phyloP scores from a whole-genome alignment of 2,113 vertebrate genomes.

The Tympanuchus pallidicinctus region DNA sequence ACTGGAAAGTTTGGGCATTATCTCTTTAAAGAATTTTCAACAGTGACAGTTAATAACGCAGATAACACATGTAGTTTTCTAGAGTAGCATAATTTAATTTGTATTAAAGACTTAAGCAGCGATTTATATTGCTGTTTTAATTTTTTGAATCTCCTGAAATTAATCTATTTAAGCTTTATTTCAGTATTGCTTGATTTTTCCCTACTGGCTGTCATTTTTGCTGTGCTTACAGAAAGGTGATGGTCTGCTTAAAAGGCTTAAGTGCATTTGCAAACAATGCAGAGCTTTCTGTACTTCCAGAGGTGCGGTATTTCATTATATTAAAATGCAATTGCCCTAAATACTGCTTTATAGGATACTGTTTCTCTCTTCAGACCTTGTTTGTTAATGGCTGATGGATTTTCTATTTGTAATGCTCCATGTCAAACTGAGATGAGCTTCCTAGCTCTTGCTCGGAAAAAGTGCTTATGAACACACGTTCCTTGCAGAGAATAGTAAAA shows the following conservation, averaged over 20 bases:
- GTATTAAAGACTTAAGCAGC: not conserved
- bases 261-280: not conserved
- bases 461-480: not conserved
- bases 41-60: not conserved
- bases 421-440: not conserved
- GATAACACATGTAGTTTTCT: not conserved
- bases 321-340: constrained; percentile 40
- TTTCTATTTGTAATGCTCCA: constrained; percentile 2
- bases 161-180: not conserved
- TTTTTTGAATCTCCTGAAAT: not conserved
- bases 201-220: not conserved
- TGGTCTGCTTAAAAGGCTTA: not conserved
- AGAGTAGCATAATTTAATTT: not conserved
- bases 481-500: not conserved
- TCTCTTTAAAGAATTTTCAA: not conserved
- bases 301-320: not conserved
- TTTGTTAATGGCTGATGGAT: constrained; percentile 6
- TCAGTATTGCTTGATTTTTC: not conserved
- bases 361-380: not conserved
- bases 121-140: not conserved
- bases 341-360: not conserved
- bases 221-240: not conserved
- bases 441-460: not conserved
- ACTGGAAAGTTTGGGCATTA: not conserved
- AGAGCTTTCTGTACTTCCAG: not conserved